A percentile compares a stretch with the other conserved stretches of the same genome.
phyloP scores from a whole-genome alignment of 1,140 invertebrate genomes.

The Condylostylus longicornis region DNA sequence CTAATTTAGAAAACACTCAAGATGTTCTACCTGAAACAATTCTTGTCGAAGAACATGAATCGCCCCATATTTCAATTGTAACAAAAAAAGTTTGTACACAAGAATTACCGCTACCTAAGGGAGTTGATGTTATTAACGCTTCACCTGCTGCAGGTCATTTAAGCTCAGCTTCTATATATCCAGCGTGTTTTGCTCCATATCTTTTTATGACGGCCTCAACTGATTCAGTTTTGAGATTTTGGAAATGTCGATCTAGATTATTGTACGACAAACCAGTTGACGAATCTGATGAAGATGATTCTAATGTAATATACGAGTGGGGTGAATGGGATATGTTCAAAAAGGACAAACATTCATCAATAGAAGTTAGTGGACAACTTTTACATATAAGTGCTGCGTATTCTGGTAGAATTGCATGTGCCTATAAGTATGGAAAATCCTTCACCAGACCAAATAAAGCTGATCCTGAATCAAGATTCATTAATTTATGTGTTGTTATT shows the following conservation, averaged over 20 bases:
- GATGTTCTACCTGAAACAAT: conserved; percentile 13
- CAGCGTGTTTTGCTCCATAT: conserved; percentile 93
- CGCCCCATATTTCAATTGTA: conserved; percentile 45
- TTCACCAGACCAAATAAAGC: conserved; percentile 63
- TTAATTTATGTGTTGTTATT: conserved; percentile 91
- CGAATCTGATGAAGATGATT: conserved; percentile 30
- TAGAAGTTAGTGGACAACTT: conserved; percentile 73
- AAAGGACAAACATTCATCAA: conserved; percentile 64
- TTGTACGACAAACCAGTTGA: conserved; percentile 31
- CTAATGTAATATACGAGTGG: conserved; percentile 59
- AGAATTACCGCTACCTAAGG: conserved; percentile 69
- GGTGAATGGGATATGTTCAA: conserved; percentile 82
- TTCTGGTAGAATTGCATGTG: conserved; percentile 89
- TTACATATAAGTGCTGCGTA: conserved; percentile 93
- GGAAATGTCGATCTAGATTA: conserved; percentile 65
- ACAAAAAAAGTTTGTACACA: conserved; percentile 68
- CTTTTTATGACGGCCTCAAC: conserved; percentile 87
- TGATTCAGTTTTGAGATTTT: conserved; percentile 64
- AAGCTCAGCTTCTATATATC: conserved; percentile 96
- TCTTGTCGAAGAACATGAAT: conserved; percentile 20
- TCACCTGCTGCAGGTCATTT: conserved; percentile 89
- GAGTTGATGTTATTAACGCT: conserved; percentile 82
- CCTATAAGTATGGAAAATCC: conserved; percentile 81
- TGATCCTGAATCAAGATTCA: conserved; percentile 69
- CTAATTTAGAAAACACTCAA: conserved; percentile 54